Percentiles rank a stretch among this genome's conserved stretches.
Evolutionary conservation across 2,113 vertebrate genomes (phyloP).

Genomic region (Bubo scandiacus): DNA sequence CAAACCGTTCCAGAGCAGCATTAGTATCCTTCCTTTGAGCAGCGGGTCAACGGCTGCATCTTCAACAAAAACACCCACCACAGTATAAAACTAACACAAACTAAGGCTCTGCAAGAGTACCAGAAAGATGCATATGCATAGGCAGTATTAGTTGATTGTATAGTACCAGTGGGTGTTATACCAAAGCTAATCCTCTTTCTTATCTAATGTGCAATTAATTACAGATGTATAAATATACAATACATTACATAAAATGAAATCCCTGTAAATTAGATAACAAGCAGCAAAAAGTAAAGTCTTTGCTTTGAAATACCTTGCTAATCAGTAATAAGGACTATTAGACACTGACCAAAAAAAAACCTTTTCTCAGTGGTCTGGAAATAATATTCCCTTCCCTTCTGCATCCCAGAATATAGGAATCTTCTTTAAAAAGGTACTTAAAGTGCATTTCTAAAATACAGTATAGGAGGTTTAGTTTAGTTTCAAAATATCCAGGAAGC

Average conservation of each 20-base stretch:
- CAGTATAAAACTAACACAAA: neutral
- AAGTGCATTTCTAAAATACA: constrained; percentile 56
- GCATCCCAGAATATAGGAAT: neutral
- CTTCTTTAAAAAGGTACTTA: constrained; percentile 32
- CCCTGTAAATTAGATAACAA: constrained; percentile 80
- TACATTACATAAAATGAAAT: constrained; percentile 74
- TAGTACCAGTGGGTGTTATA: neutral
- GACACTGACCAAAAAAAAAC: neutral
- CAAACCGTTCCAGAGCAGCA: constrained; percentile 54
- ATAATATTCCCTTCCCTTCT: neutral
- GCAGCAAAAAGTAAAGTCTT: constrained; percentile 79
- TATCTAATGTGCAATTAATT: constrained; percentile 86
- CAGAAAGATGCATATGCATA: neutral
- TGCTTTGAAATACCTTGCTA: constrained; percentile 75
- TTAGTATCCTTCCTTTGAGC: constrained; percentile 1
- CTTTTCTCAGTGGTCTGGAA: neutral
- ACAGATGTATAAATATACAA: constrained; percentile 88
- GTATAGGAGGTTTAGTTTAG: neutral
- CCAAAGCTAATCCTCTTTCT: neutral
- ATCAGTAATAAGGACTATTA: neutral
- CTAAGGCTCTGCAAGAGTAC: neutral
- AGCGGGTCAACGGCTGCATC: constrained; percentile 50
- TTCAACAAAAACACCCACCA: neutral
- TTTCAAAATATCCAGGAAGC: neutral
- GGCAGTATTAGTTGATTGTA: neutral